phyloP scores from a whole-genome alignment of 2,888 invertebrate species.

The Clistopyga incitator region DNA sequence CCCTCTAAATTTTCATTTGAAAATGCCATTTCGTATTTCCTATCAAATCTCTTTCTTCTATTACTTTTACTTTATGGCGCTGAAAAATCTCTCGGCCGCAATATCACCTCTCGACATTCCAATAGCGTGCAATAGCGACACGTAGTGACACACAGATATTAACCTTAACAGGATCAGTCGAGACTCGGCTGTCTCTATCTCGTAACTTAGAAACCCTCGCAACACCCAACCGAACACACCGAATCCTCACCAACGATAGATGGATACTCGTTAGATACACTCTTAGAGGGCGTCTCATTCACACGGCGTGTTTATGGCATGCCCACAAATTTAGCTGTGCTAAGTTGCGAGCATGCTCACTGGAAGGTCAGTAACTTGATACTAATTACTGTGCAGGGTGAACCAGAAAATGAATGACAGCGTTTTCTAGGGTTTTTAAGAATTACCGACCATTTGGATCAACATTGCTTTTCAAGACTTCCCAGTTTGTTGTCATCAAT shows the following conservation, averaged over 20 bases:
- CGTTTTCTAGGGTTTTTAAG: too few species aligned
- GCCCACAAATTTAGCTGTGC: slow-evolving; percentile 71
- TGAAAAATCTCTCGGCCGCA: slow-evolving; percentile 6
- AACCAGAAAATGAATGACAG: too few species aligned
- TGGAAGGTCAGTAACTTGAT: neutral
- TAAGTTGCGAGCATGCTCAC: slow-evolving; percentile 47
- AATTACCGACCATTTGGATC: too few species aligned
- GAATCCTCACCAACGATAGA: slow-evolving; percentile 65
- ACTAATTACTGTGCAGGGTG: too few species aligned
- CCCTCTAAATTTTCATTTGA: neutral
- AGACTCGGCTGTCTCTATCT: slow-evolving; percentile 22
- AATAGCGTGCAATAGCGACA: slow-evolving; percentile 19
- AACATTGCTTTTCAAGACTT: too few species aligned
- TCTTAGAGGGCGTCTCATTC: slow-evolving; percentile 69
- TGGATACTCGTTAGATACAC: slow-evolving; percentile 68
- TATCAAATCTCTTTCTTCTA: neutral
- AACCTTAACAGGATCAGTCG: slow-evolving; percentile 28
- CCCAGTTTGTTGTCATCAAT: too few species aligned
- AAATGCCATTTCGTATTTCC: neutral
- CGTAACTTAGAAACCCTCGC: slow-evolving; percentile 29
- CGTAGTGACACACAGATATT: slow-evolving; percentile 10
- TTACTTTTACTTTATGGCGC: neutral
- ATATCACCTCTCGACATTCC: slow-evolving; percentile 17
- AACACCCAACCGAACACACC: slow-evolving; percentile 9
- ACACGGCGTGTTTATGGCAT: slow-evolving; percentile 74